Evolutionary conservation across 1,140 invertebrate genomes (phyloP).

Genomic region (Drosophila nigromelanica): DNA sequence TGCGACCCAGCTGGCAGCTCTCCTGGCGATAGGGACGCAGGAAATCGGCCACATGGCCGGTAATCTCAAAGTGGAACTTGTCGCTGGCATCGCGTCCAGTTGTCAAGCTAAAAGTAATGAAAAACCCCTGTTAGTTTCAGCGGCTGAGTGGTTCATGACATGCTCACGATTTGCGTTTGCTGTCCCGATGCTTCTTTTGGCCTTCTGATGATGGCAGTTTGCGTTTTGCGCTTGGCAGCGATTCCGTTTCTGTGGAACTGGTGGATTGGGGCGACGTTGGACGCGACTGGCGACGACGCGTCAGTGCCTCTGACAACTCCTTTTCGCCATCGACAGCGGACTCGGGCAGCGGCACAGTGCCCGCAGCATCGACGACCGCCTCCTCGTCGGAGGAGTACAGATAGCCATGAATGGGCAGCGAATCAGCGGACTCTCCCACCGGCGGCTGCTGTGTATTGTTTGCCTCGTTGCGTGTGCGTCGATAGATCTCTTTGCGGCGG

Average conservation of each 20-base stretch:
- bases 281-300: conserved; percentile 11
- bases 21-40: conserved; percentile 95
- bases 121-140: background rate
- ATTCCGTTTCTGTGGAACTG: conserved; percentile 12
- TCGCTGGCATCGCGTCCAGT: conserved; percentile 87
- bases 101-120: conserved; percentile 2
- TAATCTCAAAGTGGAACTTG: conserved; percentile 93
- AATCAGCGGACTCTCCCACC: conserved; percentile 17
- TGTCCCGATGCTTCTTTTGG: conserved; percentile 57
- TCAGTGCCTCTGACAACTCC: conserved; percentile 68
- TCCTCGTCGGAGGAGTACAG: conserved; percentile 80
- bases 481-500: conserved; percentile 87
- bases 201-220: conserved; percentile 33
- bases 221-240: conserved; percentile 33
- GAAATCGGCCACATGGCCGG: conserved; percentile 95
- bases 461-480: conserved; percentile 66
- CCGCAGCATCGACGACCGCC: conserved; percentile 27
- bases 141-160: background rate
- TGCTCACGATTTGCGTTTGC: conserved; percentile 54
- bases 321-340: conserved; percentile 74
- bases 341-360: background rate
- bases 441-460: background rate
- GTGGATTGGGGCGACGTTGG: background rate
- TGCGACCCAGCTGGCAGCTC: conserved; percentile 91
- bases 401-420: conserved; percentile 74